Percentiles rank a stretch among this genome's conserved stretches.
Evolutionary conservation across 2,113 vertebrate species (phyloP).

Genomic region (Camelus bactrianus): DNA sequence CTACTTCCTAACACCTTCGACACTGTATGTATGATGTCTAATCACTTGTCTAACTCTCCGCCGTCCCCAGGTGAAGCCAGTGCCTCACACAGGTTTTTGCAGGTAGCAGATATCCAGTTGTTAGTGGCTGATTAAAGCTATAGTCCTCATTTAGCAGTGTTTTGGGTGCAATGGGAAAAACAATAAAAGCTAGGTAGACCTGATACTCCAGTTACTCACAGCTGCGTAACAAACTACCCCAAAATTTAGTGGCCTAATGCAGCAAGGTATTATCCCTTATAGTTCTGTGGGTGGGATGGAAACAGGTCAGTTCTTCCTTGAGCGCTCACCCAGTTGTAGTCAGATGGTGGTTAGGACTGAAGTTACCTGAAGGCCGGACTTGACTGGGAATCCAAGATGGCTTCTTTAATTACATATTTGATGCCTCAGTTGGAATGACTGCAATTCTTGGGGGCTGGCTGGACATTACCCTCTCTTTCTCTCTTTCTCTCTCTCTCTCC

Average conservation of each 20-base stretch:
- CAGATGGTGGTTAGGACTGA: neutral
- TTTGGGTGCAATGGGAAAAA: neutral
- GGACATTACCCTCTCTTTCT: neutral
- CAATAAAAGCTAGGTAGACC: neutral
- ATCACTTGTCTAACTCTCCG: no score
- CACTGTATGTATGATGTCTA: neutral
- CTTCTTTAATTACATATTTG: neutral
- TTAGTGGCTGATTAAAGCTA: neutral
- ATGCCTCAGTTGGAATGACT: no score
- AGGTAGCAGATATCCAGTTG: no score
- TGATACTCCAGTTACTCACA: accelerated
- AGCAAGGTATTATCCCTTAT: no score
- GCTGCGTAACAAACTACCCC: neutral
- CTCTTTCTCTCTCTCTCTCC: no score
- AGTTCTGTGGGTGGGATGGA: neutral
- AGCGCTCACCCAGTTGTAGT: no score
- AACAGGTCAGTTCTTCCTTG: neutral
- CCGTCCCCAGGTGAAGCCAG: neutral
- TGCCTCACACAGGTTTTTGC: no score
- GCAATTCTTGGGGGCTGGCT: accelerated
- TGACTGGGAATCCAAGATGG: neutral
- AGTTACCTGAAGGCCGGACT: neutral
- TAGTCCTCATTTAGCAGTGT: neutral
- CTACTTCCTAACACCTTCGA: no score
- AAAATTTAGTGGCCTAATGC: neutral